Evolutionary conservation across 2,113 vertebrate genomes (phyloP), one percentile per base, ranked within the genome.

Genomic region (Taurulus bubalis): DNA sequence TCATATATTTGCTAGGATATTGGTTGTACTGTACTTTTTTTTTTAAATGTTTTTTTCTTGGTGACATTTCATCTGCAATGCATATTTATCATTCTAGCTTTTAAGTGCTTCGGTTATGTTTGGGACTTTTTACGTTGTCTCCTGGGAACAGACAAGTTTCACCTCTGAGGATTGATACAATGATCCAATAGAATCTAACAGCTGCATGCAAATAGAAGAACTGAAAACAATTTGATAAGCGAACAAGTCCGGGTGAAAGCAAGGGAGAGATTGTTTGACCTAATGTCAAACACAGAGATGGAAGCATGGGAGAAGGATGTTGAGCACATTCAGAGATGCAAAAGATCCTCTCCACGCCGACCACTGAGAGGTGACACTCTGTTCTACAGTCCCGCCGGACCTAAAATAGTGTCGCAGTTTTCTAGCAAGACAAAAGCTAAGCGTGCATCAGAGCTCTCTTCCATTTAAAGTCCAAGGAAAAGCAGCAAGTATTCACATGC

Each of bases 401-500:
- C 63, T n/a, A 2, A 45, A 63, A 55, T 34, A 51, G 38, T 49
- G 34, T 67, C 20, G 65, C 28, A 3, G 15, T 45, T 68, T 49
- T 49, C 65, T 32, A 12, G 9, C 15, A 2, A 68, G 18, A 32
- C 18, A 32, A 32, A 68, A 45, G 38, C 15, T 28, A 7, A 51
- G 14, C 3, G 6, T n/a, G 28, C 18, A 32, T 68, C 45, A 68
- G 18, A 68, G 34, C 71, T 64, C 7, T n/a, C 30, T 36, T 12
- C 18, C 12, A 2, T 87, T 84, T 79, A n/a, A 74, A 79, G 36
- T 71, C 65, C 14, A 36, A 71, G 53, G 10, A 77, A 45, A 1
- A 65, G 71, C 73, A 85, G 66, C 79, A 83, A 85, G 79, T 84
- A 53, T 82, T 83, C 20, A 26, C 51, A 78, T 4, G 22, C 71